Evolutionary conservation across 2,888 invertebrate species (phyloP).

Genomic region (Dolomedes plantarius): DNA sequence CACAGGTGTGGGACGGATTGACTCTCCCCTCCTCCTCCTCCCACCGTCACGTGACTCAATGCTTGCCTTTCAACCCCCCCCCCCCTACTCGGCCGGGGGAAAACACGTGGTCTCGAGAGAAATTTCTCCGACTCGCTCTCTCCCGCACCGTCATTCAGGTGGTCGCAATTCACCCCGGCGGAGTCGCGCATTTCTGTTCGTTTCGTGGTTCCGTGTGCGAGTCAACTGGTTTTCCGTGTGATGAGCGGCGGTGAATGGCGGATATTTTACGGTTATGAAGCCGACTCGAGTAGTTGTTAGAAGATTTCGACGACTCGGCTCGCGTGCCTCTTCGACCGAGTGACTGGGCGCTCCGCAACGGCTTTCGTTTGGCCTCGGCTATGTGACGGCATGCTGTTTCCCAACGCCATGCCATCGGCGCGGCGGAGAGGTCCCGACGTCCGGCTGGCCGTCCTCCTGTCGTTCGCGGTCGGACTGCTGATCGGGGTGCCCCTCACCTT

Average conservation of each 20-base stretch:
- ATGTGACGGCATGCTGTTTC: not conserved
- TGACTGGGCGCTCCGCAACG: too few relatives aligned
- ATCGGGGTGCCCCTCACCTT: conserved; percentile 45
- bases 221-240: too few relatives aligned
- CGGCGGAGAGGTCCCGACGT: not conserved
- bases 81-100: not conserved
- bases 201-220: not conserved
- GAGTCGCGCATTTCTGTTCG: too few relatives aligned
- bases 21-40: not conserved
- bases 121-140: not conserved
- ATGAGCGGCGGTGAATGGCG: too few relatives aligned
- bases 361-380: not conserved
- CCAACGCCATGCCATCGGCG: not conserved
- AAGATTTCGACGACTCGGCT: too few relatives aligned
- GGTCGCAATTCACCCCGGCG: too few relatives aligned
- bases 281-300: too few relatives aligned
- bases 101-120: conserved; percentile 13
- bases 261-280: too few relatives aligned
- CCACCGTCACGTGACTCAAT: not conserved
- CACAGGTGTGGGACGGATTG: conserved; percentile 51
- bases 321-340: too few relatives aligned
- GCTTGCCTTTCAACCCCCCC: conserved; percentile 6
- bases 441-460: not conserved
- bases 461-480: conserved; percentile 46
- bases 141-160: not conserved